These are phyloP conservation scores for Octodon degus DNA, from an alignment of 2,113 vertebrate species.

Conservation along the genomic window DNA sequence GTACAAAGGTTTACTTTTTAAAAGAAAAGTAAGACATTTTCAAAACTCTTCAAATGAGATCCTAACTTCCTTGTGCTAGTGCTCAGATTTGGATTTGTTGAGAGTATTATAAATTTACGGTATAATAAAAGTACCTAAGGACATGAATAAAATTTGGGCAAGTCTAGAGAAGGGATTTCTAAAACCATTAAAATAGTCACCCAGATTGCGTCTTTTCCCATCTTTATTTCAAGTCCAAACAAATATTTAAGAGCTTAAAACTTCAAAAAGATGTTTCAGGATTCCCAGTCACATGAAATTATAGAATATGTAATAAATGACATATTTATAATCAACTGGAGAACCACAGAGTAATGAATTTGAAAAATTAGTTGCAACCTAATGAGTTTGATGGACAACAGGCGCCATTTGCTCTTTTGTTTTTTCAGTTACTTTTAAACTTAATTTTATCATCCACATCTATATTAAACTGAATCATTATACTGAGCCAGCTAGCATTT, in stretches of 20 bases:
- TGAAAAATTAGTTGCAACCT: constrained; percentile 62
- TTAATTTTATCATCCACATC: constrained; percentile 58
- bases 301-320: constrained; percentile 14
- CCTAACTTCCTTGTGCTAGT: not conserved
- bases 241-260: constrained; percentile 12
- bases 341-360: constrained; percentile 45
- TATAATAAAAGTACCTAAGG: not conserved
- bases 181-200: not conserved
- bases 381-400: constrained; percentile 37
- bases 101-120: not conserved
- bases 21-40: not conserved
- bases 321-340: constrained; percentile 50
- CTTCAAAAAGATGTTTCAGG: constrained; percentile 38
- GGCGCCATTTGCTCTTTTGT: not conserved
- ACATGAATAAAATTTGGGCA: not conserved
- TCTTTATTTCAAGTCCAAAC: constrained; percentile 12
- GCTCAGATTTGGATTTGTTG: not conserved
- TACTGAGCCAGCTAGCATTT: constrained; percentile 35
- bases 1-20: not conserved
- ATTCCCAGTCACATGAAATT: constrained; percentile 44
- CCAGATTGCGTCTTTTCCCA: not conserved
- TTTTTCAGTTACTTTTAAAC: constrained; percentile 14
- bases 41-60: not conserved
- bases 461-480: constrained; percentile 31
- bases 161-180: not conserved